Conservation (phyloP, 2,888 invertebrate genomes). For the Synergus japonicus region DNA sequence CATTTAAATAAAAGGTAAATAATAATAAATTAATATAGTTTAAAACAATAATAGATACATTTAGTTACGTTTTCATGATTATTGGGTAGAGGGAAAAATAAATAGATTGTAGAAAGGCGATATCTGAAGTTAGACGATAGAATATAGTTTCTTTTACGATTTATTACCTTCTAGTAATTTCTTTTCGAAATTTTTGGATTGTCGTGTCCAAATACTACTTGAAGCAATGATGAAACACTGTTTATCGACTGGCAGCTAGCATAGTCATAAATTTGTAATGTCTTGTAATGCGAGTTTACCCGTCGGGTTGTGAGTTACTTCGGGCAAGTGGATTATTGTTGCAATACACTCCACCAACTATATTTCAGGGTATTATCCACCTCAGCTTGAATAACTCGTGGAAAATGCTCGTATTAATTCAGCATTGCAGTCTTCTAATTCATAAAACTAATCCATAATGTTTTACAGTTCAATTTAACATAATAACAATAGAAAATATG, state of each 20-base stretch:
- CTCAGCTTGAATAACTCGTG: not conserved
- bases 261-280: conserved; percentile 62
- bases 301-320: conserved; percentile 62
- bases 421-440: not conserved
- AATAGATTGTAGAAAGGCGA: not conserved
- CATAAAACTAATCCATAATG: not conserved
- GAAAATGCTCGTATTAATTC: not conserved
- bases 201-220: not conserved
- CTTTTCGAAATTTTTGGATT: conserved; percentile 13
- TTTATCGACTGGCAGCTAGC: conserved; percentile 65
- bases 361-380: conserved; percentile 40
- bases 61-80: not conserved
- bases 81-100: not conserved
- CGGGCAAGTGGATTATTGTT: conserved; percentile 59
- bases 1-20: too few species aligned
- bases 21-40: not conserved
- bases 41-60: not conserved
- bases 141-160: not conserved
- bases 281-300: conserved; percentile 64
- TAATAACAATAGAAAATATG: too few species aligned
- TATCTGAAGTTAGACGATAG: not conserved
- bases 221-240: conserved; percentile 54
- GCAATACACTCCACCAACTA: conserved; percentile 60
- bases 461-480: not conserved
- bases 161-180: not conserved